Base-by-base conservation (phyloP, 2,888 invertebrate species). In the Aporophyla lueneburgensis region DNA sequence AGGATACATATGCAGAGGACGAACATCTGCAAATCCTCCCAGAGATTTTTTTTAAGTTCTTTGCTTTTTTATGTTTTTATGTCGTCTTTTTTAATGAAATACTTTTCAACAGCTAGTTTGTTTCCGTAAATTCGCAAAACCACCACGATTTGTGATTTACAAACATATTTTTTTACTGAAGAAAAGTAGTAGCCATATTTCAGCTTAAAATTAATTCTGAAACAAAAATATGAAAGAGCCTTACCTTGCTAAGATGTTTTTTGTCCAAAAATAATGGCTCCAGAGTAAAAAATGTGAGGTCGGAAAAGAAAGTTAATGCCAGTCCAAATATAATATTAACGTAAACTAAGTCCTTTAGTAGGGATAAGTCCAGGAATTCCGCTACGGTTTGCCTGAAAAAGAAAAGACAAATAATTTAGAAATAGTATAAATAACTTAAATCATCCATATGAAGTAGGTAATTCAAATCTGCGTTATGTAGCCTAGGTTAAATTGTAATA, bases 301-400 rank as follows among this genome's bases (percentile, higher is more conserved):
- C 98, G 9, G 98, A 97, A 75, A 97, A 97, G 79, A 98, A 97
- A 6, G 97, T 97, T 75, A 98, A 96, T 0, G 98, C 97, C 89
- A 98, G 96, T 58, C 98, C 98, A 53, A 98, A 91, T 69, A 97
- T 97, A 76, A 98, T 97, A 89, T 98, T 98, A 14, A 98, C 96
- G 86, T 97, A 98, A 49, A 97, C 95, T 24, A 96, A 95, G 84
- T 98, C 97, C 89, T 97, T 97, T 12, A 98, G 91, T 14, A 98
- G 92, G 0, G 96, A 96, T 77, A 98, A 91, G 89, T 98, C 98
- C 51, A 98, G 93, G 74, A 97, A 97, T 79, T 97, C 97, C 0
- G 97, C 96, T n/a, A 97, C 91, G 5, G 95, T 95, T 92, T 97
- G 96, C 95, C 97, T 97, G 91, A 71, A 95, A 94, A 70, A 69